Conservation (phyloP, 2,113 vertebrate genomes). For the Dicrurus megarhynchus region DNA sequence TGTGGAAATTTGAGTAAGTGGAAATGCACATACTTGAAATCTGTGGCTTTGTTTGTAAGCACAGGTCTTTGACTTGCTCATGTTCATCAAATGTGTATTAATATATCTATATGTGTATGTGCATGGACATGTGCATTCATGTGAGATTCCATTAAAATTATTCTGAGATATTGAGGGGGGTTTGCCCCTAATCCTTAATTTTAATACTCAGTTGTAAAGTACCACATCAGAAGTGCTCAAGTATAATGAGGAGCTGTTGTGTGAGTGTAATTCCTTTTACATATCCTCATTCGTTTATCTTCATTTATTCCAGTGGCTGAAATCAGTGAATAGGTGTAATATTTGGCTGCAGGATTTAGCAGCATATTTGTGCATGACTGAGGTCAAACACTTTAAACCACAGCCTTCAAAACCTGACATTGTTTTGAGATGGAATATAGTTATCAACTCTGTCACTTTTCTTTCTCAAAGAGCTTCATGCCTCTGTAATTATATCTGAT, state of each 20-base stretch:
- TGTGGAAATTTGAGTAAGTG: neutral
- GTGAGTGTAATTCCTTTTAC: neutral
- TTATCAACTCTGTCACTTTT: constrained; percentile 2
- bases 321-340: neutral
- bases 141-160: neutral
- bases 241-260: neutral
- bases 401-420: constrained; percentile 1
- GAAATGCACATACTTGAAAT: accelerated
- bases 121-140: neutral
- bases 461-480: constrained; percentile 26
- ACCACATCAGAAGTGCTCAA: neutral
- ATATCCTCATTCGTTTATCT: neutral
- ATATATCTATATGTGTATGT: neutral
- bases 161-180: neutral
- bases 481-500: constrained; percentile 20
- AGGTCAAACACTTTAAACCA: neutral
- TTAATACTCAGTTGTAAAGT: neutral
- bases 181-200: neutral
- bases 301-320: neutral
- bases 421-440: neutral
- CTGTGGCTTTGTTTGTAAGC: neutral
- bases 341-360: neutral
- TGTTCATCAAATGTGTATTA: neutral
- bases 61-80: neutral
- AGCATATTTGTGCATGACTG: neutral